Evolutionary conservation across 23 tunicate species (phyloP), one percentile per base, ranked within the genome.

Genomic region (Diplosoma virens): DNA sequence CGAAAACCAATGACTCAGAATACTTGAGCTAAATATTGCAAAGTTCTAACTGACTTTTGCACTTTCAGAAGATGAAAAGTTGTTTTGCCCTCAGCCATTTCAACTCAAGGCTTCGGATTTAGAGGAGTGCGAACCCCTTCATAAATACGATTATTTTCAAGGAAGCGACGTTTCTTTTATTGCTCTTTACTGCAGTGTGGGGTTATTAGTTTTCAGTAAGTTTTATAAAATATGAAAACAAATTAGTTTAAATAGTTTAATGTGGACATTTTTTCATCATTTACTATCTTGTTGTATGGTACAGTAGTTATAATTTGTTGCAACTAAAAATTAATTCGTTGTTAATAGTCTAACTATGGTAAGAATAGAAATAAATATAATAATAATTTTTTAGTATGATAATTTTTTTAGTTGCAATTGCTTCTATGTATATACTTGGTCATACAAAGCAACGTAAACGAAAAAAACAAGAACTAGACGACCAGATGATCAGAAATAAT

Each of bases 81-180:
- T 25, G 16, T 29, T 29, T n/a, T 79, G 84, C 32, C 35, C 58
- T 1, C 76, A 66, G 45, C 84, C 84, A 2, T 66, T 66, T 45
- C 84, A 79, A 32, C 17, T 79, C 18, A 79, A 64, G 50, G 76
- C 29, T 6, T 28, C 56, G 2, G 72, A 79, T 31, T 7, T 79
- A 47, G 76, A 66, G 45, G 76, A 50, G 18, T 87, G 94, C 78
- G 75, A 65, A 1, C 75, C 59, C 9, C 82, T 69, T 9, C 45
- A 71, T 11, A 66, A 47, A 1, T 87, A 25, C 86, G 94, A 87
- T 37, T 87, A 81, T 24, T 87, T 87, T 30, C 32, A 30, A 35
- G 70, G 78, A 9, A 75, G 78, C 58, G 78, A 87, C n/a, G 16
- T 79, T 2, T 75, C 86, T 0, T 87, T 75, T 72, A 75, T 86